Evolutionary conservation across 1,140 invertebrate species (phyloP), one percentile per base, ranked within the genome.

Genomic region (Venturia canescens): DNA sequence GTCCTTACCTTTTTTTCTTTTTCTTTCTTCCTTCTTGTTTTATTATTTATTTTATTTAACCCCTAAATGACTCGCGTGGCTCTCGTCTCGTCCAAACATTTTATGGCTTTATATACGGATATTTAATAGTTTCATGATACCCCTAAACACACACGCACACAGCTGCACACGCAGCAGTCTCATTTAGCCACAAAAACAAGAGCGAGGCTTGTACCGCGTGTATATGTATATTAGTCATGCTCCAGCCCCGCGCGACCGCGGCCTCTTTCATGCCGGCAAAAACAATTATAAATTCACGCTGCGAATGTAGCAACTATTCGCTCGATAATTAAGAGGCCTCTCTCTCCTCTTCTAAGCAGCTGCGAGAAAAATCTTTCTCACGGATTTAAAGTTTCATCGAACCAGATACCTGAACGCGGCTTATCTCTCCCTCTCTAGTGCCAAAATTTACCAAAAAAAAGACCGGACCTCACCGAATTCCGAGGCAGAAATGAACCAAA

Each of bases 251-350:
- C 53, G 53, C 63, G 21, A 60, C 13, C 38, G 74, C 74, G 74
- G 74, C 38, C 74, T 76, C 74, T 76, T 76, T 76, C 74, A 76
- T 34, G 74, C 57, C 26, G 27, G 50, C 74, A 38, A 57, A 38
- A 76, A 76, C 74, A 76, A 76, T 76, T 76, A 76, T 76, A 76
- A 76, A 76, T 76, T 76, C 74, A 76, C 74, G 74, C 74, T 29
- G 74, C 31, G 38, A 63, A 76, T 76, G 74, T 63, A 76, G 74
- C 74, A 29, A 63, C 50, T 29, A 31, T 60, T 31, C 57, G 27
- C 38, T 63, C 57, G 53, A 76, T 76, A 76, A 76, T 76, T 76
- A 76, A 27, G 74, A 76, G 74, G 53, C 13, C 13, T 60, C 57
- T 60, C 57, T 75, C 50, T 18, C 29, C 57, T 75, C 50, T 18